A percentile compares a stretch with the other conserved stretches of the same genome.
These are phyloP conservation scores for Formica exsecta DNA, from an alignment of 1,140 invertebrate species.

Conservation along the genomic window DNA sequence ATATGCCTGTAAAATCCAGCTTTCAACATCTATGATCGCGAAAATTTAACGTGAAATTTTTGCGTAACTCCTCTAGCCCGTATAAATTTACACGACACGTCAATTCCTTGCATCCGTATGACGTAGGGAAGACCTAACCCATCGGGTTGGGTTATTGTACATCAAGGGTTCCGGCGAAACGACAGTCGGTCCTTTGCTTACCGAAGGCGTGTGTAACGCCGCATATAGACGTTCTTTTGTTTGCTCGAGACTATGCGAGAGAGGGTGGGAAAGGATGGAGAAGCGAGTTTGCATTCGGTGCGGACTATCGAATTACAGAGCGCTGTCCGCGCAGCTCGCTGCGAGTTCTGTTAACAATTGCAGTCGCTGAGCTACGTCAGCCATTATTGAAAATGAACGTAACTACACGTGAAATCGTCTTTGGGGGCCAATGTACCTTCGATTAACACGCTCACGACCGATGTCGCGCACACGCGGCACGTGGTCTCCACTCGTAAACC, in stretches of 20 bases:
- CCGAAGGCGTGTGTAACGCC: constrained; percentile 73
- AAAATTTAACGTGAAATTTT: constrained; percentile 10
- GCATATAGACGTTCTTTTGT: constrained; percentile 76
- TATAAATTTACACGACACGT: constrained; percentile 33
- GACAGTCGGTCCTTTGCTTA: constrained; percentile 75
- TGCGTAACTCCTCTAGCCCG: not conserved
- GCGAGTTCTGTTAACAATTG: constrained; percentile 56
- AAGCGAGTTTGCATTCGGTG: constrained; percentile 62
- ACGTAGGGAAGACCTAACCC: constrained; percentile 51
- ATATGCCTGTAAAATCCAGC: not conserved
- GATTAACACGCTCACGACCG: constrained; percentile 39
- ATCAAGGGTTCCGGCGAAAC: constrained; percentile 54
- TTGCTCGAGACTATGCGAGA: constrained; percentile 69
- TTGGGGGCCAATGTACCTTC: constrained; percentile 49
- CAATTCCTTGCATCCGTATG: constrained; percentile 31
- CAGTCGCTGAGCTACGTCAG: constrained; percentile 38
- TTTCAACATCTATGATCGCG: not conserved
- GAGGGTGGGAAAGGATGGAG: constrained; percentile 53
- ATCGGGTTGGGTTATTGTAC: constrained; percentile 59
- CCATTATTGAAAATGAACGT: constrained; percentile 53
- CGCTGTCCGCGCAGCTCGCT: constrained; percentile 49
- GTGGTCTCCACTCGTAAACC: constrained; percentile 38
- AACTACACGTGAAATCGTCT: constrained; percentile 60
- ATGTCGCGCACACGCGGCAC: constrained; percentile 53
- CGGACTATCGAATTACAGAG: constrained; percentile 76